A percentile compares a stretch with the other conserved stretches of the same genome.
phyloP scores from a whole-genome alignment of 2,797 vertebrate genomes.

The Thunnus albacares region DNA sequence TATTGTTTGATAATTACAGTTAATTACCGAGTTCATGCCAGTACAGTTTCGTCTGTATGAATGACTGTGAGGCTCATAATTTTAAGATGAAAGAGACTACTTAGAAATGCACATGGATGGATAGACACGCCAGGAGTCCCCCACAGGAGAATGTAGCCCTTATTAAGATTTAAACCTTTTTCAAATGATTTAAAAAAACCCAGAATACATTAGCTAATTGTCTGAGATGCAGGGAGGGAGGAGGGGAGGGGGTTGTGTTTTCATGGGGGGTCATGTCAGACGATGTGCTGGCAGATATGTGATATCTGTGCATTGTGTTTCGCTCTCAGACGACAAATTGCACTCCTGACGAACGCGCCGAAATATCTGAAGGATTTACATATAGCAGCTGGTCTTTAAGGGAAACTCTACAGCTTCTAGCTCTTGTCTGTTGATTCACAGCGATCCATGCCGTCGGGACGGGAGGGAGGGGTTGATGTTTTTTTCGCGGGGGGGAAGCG shows the following conservation, averaged over 20 bases:
- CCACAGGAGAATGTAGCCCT: slow-evolving; percentile 35
- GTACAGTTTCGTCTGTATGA: slow-evolving; percentile 45
- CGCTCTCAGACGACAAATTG: slow-evolving; percentile 61
- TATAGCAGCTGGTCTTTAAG: slow-evolving; percentile 46
- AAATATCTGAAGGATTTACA: slow-evolving; percentile 54
- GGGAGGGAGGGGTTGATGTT: neutral
- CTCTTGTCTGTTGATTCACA: slow-evolving; percentile 42
- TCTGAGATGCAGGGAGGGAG: slow-evolving; percentile 11
- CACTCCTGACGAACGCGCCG: slow-evolving; percentile 59
- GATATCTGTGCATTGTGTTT: slow-evolving; percentile 38
- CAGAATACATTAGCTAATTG: slow-evolving; percentile 13
- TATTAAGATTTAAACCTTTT: slow-evolving; percentile 26
- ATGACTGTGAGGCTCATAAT: slow-evolving; percentile 35
- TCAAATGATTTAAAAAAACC: slow-evolving; percentile 35
- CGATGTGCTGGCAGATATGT: slow-evolving; percentile 19
- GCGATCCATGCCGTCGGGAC: slow-evolving; percentile 16
- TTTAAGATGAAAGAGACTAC: slow-evolving; percentile 24
- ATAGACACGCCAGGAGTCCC: slow-evolving; percentile 21
- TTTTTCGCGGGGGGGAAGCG: slow-evolving; percentile 11
- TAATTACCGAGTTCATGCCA: slow-evolving; percentile 34
- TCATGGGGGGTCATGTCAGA: slow-evolving; percentile 25
- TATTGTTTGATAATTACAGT: slow-evolving; percentile 46
- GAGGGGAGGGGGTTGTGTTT: neutral
- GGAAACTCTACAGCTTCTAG: slow-evolving; percentile 47
- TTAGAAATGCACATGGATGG: slow-evolving; percentile 28